Base-by-base conservation (phyloP, 2,888 invertebrate species). In the Pristionchus fissidentatus region DNA sequence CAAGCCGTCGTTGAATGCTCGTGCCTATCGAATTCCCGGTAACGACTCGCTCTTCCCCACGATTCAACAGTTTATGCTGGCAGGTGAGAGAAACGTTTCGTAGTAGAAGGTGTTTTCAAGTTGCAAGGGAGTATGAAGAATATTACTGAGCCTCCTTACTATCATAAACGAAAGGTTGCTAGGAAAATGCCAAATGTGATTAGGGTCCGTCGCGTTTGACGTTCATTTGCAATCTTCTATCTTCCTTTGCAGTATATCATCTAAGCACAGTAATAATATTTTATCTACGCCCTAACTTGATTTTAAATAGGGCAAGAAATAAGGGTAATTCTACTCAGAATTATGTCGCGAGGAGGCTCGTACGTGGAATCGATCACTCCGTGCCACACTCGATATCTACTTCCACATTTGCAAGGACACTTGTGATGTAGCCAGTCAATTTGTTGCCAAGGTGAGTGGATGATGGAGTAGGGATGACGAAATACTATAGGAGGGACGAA, bases 361-460 rank as follows among this genome's bases (percentile, higher is more conserved):
- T 1, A 73, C 70, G 0, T 83, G 83, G 83, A 70, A 73, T 70
- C 70, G 83, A 7, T 70, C 83, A 0, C 70, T 83, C 15, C 70
- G 73, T 15, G 70, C 52, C 70, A 55, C 73, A 8, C 73, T 83
- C 52, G 49, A 49, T 32, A 83, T 83, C 35, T 73, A 73, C 83
- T 83, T 83, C 32, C 60, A 83, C 57, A 52, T 83, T 35, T 83
- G 83, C 83, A 83, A 73, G 41, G 83, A 83, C 26, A 73, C 83
- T 1, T 46, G 46, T 35, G 41, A 43, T 1, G 83, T 46, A 77
- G 77, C 52, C 26, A 29, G 52, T n/a, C 29, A 43, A 22, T 15
- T 29, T 26, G 8, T 19, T 60, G 29, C 19, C 62, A n/a, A n/a
- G n/a, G n/a, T n/a, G 52, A 49, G n/a, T 49, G 52, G 52, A 49